Conservation (phyloP, 2,888 invertebrate genomes). For the Cepaea hortensis region DNA sequence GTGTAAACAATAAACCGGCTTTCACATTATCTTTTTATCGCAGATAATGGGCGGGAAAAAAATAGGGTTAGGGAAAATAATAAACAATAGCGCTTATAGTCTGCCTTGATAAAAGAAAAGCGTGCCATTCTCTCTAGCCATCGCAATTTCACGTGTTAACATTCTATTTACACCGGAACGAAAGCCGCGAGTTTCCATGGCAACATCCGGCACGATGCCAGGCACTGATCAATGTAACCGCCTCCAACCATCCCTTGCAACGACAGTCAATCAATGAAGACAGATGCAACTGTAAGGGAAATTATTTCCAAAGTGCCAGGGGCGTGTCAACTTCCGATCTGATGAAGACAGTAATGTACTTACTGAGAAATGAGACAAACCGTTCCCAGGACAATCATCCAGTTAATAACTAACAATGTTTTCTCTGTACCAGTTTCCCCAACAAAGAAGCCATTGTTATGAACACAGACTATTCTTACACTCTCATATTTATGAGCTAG, state of each 20-base stretch:
- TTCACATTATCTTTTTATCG: constrained; percentile 26
- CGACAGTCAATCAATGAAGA: constrained; percentile 12
- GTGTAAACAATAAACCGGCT: constrained; percentile 18
- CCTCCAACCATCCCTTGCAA: neutral
- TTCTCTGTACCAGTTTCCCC: no score
- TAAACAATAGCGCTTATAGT: constrained; percentile 21
- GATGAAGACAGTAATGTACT: neutral
- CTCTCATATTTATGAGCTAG: no score
- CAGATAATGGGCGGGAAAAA: constrained; percentile 22
- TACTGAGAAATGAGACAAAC: neutral
- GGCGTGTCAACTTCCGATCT: neutral
- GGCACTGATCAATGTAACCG: constrained; percentile 25
- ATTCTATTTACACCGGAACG: constrained; percentile 41
- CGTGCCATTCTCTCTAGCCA: constrained; percentile 22
- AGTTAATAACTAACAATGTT: no score
- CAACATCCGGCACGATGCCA: constrained; percentile 11
- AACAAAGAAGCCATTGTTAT: no score
- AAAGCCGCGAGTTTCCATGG: constrained; percentile 37
- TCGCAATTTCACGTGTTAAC: constrained; percentile 30
- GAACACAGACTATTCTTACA: no score
- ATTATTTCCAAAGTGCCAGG: neutral
- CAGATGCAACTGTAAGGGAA: constrained; percentile 20
- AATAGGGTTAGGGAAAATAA: neutral
- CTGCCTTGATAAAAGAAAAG: neutral
- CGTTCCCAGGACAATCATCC: neutral